Evolutionary conservation across 1,140 invertebrate genomes (phyloP), one percentile per base, ranked within the genome.

Genomic region (Cotesia chilonis): DNA sequence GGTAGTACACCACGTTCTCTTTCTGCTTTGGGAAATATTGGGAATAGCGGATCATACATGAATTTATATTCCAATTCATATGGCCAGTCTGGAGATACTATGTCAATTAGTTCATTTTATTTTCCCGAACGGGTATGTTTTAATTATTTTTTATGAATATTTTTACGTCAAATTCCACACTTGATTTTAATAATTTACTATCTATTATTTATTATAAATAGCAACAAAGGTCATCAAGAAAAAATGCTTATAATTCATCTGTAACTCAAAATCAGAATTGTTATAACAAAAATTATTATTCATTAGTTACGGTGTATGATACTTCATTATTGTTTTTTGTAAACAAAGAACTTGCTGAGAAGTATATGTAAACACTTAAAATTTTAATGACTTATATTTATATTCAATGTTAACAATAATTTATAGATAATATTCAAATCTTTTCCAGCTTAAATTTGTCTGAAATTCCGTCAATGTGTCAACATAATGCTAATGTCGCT

Each of bases 301-400:
- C 92, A 0, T 88, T 92, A 60, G 92, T 94, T 1, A 89, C 90
- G n/a, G 88, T 97, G 47, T 98, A 97, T 76, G 93, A 96, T 79
- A 91, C 91, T 0, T 91, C 91, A 28, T 87, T 89, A 63, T 86
- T 98, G 54, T 92, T 97, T 79, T 92, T 93, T 47, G 88, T 96
- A 0, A 93, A 91, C 80, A 91, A 90, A 73, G 90, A 92, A 67
- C 88, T 98, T 60, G 96, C 94, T 1, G 91, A 94, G 82, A 92
- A 94, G 81, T 97, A 97, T 83, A 89, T 92, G 86, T 92, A 91
- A 82, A 92, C 90, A 14, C 84, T 87, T 20, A 9, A 5, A 6
- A 6, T 38, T 4, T 52, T 60, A 57, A 54, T 35, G 54, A 72
- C 63, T 41, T 17, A 14, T 6, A n/a, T 61, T 61, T n/a, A 38